Percentiles rank a stretch among this genome's conserved stretches.
These are phyloP conservation scores for Brachionus rubens DNA, from an alignment of 1,140 invertebrate species.

Conservation along the genomic window DNA sequence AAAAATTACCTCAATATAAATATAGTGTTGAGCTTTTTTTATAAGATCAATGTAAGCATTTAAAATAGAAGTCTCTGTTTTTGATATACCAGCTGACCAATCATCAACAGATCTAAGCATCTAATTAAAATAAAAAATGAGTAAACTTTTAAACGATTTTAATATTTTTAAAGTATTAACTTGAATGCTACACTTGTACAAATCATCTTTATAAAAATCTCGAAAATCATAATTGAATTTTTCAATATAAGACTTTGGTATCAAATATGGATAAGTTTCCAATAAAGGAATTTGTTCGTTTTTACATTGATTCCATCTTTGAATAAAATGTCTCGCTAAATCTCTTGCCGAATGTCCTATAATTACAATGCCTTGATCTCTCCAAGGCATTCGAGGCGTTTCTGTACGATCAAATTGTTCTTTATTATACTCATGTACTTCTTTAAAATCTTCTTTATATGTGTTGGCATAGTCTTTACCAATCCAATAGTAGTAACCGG, in stretches of 20 bases:
- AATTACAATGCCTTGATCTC: constrained; percentile 84
- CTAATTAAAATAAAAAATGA: too few relatives aligned
- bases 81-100: constrained; percentile 84
- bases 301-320: constrained; percentile 81
- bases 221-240: not conserved
- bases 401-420: constrained; percentile 67
- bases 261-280: constrained; percentile 59
- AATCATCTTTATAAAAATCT: not conserved
- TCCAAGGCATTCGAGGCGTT: constrained; percentile 95
- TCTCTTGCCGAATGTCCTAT: constrained; percentile 80
- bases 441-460: constrained; percentile 90
- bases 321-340: constrained; percentile 91
- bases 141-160: too few relatives aligned
- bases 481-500: constrained; percentile 76
- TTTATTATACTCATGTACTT: constrained; percentile 74
- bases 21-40: constrained; percentile 81
- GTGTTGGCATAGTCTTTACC: constrained; percentile 98
- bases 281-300: constrained; percentile 36
- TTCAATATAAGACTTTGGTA: constrained; percentile 69
- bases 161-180: too few relatives aligned
- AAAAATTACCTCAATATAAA: constrained; percentile 75
- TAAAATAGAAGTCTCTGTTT: constrained; percentile 83
- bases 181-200: constrained; percentile 26
- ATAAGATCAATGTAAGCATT: constrained; percentile 89
- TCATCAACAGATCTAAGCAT: constrained; percentile 80